A percentile compares a stretch with the other conserved stretches of the same genome.
Conservation (phyloP, 2,797 vertebrate genomes). For the Decapterus maruadsi region DNA sequence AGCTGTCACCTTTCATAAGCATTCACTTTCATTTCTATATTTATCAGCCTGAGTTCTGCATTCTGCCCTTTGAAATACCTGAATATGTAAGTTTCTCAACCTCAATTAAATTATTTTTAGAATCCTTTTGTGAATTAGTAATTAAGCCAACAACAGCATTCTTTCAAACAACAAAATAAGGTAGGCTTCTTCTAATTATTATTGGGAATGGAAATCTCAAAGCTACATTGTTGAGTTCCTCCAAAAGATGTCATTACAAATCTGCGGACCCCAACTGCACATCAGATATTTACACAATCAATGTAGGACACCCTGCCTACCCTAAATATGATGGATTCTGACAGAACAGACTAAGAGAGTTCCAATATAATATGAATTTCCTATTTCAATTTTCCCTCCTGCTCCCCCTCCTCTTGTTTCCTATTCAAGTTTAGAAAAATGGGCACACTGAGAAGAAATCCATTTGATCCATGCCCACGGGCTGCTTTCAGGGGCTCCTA, state of each 20-base stretch:
- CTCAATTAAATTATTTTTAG: constrained; percentile 31
- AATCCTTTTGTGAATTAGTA: constrained; percentile 28
- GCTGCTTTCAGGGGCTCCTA: constrained; percentile 79
- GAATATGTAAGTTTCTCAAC: constrained; percentile 11
- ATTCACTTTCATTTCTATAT: constrained; percentile 53
- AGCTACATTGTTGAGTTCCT: not conserved
- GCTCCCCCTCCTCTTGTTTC: constrained; percentile 68
- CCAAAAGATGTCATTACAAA: constrained; percentile 28
- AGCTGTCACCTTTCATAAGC: constrained; percentile 34
- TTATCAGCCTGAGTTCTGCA: constrained; percentile 18
- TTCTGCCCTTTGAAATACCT: constrained; percentile 30
- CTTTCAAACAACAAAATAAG: not conserved
- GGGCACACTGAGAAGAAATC: constrained; percentile 77
- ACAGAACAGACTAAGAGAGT: constrained; percentile 44
- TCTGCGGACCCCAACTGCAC: constrained; percentile 16
- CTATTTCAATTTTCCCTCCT: constrained; percentile 61
- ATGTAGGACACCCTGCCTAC: constrained; percentile 34
- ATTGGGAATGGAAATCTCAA: not conserved
- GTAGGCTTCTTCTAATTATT: not conserved
- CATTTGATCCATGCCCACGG: constrained; percentile 77
- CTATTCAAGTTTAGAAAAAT: constrained; percentile 80
- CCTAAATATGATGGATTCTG: constrained; percentile 61
- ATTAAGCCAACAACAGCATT: constrained; percentile 11
- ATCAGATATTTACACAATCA: constrained; percentile 61
- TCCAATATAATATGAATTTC: constrained; percentile 66